Evolutionary conservation across 1,140 invertebrate species (phyloP), one percentile per base, ranked within the genome.

Genomic region (Scaptomyza hsui): DNA sequence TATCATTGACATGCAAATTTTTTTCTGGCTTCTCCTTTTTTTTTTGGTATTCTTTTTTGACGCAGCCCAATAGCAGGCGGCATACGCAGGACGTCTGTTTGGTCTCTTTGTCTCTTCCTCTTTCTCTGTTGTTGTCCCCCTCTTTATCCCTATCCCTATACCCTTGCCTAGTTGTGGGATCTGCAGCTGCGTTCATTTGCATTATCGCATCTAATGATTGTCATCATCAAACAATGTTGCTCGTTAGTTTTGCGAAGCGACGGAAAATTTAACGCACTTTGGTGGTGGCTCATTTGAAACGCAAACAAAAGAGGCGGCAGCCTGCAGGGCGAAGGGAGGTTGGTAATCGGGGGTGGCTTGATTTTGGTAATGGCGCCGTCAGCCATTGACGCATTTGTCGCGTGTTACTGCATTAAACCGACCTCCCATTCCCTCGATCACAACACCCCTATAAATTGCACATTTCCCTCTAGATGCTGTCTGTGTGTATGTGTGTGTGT

Each of bases 131-230:
- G 21, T 3, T 19, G 9, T 60, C 12, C 18, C 41, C 21, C 32
- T n/a, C n/a, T 52, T 1, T 48, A 4, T 16, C 26, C 15, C 15
- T 41, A 35, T 37, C 32, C 32, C 32, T 37, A 37, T 37, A 0
- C 41, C 12, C 3, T 44, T 29, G 6, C 15, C 41, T 37, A 29
- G 32, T 37, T 37, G 41, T 39, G 13, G 37, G 12, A 37, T 42
- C 35, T 60, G 49, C 49, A 51, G 70, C 64, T 57, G 64, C 44
- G 29, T 57, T 89, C 80, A 85, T 89, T 89, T 89, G 86, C 80
- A 89, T 89, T 89, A 89, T 89, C 86, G 80, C 80, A 85, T 89
- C 80, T 81, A 89, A 89, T 85, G 86, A 89, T 82, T 88, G 83
- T 88, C 83, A 88, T 88, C 82, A 88, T 89, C 83, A 88, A 88